Conservation (phyloP, 2,797 vertebrate species). For the Diplodus sargus region DNA sequence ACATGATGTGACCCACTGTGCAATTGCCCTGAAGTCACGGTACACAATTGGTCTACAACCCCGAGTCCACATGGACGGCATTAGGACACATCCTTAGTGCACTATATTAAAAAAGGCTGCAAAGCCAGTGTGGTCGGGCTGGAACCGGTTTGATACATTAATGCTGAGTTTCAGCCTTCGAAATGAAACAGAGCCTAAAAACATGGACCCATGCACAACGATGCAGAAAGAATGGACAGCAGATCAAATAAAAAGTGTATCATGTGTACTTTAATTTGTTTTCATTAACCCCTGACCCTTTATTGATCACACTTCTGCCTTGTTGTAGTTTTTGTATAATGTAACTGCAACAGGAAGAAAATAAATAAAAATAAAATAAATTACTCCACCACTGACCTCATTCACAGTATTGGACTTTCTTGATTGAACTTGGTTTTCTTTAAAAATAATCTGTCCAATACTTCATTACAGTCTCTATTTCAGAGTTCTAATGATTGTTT, state of each 20-base stretch:
- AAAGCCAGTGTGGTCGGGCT: not conserved
- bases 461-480: not conserved
- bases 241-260: no score
- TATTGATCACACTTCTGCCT: no score
- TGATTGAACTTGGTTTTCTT: not conserved
- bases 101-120: not conserved
- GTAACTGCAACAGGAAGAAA: no score
- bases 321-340: no score
- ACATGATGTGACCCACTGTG: constrained; percentile 13
- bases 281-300: no score
- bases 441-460: not conserved
- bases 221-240: no score
- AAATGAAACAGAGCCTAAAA: not conserved
- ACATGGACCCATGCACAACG: no score
- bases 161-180: not conserved
- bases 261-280: no score
- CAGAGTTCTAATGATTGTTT: constrained; percentile 3
- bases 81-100: not conserved
- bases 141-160: not conserved
- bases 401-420: not conserved
- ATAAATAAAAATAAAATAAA: no score
- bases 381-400: not conserved
- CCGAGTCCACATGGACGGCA: not conserved
- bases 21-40: not conserved
- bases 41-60: not conserved